Percentiles rank a stretch among this genome's conserved stretches.
phyloP scores from a whole-genome alignment of 2,113 vertebrate species.

The Lepisosteus osseus region DNA sequence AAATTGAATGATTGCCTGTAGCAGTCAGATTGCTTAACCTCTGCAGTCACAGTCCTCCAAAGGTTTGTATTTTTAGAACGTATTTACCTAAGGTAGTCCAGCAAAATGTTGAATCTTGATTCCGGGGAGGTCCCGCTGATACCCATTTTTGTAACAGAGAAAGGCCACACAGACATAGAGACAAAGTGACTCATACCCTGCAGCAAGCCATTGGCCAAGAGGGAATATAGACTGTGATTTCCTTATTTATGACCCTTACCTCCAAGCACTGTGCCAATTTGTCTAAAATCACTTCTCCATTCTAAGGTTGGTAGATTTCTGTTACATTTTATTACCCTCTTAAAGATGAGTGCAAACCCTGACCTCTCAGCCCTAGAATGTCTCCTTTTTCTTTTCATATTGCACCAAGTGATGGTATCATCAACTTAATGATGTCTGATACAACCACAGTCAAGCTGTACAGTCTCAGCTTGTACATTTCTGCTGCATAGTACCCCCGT shows the following conservation, averaged over 20 bases:
- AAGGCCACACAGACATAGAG: slow-evolving; percentile 2
- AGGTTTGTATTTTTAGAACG: slow-evolving; percentile 63
- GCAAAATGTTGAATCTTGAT: slow-evolving; percentile 21
- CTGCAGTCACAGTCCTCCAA: slow-evolving; percentile 49
- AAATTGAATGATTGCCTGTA: slow-evolving; percentile 74
- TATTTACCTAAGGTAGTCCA: slow-evolving; percentile 19
- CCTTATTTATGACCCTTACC: slow-evolving; percentile 68
- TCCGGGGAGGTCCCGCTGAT: slow-evolving; percentile 34
- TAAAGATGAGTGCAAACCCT: slow-evolving; percentile 43
- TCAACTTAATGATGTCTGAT: background rate
- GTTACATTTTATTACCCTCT: slow-evolving; percentile 65
- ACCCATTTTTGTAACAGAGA: slow-evolving; percentile 13
- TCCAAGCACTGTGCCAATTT: slow-evolving; percentile 53
- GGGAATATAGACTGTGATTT: slow-evolving; percentile 35
- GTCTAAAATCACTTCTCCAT: slow-evolving; percentile 41
- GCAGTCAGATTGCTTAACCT: slow-evolving; percentile 68
- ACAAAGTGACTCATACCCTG: slow-evolving; percentile 33
- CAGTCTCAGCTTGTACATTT: background rate
- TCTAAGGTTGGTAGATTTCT: slow-evolving; percentile 49
- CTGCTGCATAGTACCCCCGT: background rate
- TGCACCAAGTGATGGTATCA: background rate
- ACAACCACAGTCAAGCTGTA: background rate
- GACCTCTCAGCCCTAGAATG: background rate
- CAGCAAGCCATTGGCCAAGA: slow-evolving; percentile 16
- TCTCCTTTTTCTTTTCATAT: background rate